phyloP scores from a whole-genome alignment of 2,113 vertebrate species.

The Lipophrys pholis region DNA sequence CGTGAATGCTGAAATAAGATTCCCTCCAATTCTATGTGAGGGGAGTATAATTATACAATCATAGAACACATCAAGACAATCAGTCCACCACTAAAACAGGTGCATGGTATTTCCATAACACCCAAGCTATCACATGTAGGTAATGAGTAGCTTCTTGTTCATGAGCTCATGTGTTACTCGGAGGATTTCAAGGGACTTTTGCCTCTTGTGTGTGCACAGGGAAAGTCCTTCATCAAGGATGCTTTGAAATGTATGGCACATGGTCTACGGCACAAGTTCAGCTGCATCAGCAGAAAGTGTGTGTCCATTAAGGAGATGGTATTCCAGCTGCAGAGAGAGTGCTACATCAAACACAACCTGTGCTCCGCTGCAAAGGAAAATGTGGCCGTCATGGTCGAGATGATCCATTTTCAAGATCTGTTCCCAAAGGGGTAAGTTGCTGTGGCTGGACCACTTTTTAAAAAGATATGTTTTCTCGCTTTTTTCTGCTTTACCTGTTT shows the following conservation, averaged over 20 bases:
- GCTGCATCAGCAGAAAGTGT: slow-evolving; percentile 99
- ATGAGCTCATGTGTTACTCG: background rate
- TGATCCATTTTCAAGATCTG: slow-evolving; percentile 98
- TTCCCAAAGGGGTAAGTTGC: slow-evolving; percentile 94
- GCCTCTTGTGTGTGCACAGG: slow-evolving; percentile 81
- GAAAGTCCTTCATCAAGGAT: slow-evolving; percentile 99
- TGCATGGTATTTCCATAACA: slow-evolving; percentile 1
- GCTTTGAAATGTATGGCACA: slow-evolving; percentile 98
- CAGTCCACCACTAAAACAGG: slow-evolving; percentile 6
- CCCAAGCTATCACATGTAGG: background rate
- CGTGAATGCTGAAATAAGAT: slow-evolving; percentile 18
- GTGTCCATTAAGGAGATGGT: slow-evolving; percentile 98
- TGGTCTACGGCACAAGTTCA: slow-evolving; percentile 94
- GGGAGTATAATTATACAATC: slow-evolving; percentile 5
- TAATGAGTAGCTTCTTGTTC: slow-evolving; percentile 2
- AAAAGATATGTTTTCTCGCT: background rate
- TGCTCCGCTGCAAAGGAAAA: slow-evolving; percentile 97
- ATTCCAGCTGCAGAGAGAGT: slow-evolving; percentile 95
- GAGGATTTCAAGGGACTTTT: slow-evolving; percentile 4
- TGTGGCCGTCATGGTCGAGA: slow-evolving; percentile 95
- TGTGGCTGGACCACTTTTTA: slow-evolving; percentile 13
- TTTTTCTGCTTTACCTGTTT: slow-evolving; percentile 19
- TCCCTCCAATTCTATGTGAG: background rate
- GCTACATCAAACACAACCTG: slow-evolving; percentile 96
- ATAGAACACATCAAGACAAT: background rate